phyloP scores from a whole-genome alignment of 2,797 vertebrate species.

The Acanthiza pusilla region DNA sequence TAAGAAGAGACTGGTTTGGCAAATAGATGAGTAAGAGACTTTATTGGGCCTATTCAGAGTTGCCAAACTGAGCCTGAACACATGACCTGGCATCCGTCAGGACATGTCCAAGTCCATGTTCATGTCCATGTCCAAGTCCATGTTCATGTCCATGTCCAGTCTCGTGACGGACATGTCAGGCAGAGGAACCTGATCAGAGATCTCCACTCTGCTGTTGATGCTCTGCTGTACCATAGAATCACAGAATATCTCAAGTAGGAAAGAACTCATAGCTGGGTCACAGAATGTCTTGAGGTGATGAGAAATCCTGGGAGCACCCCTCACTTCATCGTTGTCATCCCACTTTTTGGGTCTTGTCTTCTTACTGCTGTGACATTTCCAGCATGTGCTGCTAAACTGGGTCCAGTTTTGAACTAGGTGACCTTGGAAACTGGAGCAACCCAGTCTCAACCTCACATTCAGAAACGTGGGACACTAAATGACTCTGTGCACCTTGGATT shows the following conservation, averaged over 20 bases:
- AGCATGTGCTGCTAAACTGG: neutral
- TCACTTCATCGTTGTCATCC: neutral
- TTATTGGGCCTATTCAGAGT: neutral
- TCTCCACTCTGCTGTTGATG: neutral
- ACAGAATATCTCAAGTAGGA: neutral
- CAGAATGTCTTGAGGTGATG: neutral
- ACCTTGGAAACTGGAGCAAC: neutral
- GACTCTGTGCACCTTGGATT: neutral
- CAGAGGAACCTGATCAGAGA: neutral
- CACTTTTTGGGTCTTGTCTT: neutral
- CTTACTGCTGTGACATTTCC: neutral
- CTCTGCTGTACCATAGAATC: neutral
- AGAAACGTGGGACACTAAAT: neutral
- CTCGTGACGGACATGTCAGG: no score
- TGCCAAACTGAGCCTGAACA: neutral
- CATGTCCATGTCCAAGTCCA: no score
- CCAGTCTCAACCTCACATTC: neutral
- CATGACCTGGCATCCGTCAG: neutral
- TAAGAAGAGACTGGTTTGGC: neutral
- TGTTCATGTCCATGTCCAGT: neutral
- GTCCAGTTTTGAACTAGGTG: rapidly evolving
- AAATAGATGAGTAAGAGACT: neutral
- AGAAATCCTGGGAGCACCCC: neutral
- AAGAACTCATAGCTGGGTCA: neutral
- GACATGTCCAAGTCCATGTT: neutral